Evolutionary conservation across 1,140 invertebrate genomes (phyloP).

Genomic region (Camponotus pennsylvanicus): DNA sequence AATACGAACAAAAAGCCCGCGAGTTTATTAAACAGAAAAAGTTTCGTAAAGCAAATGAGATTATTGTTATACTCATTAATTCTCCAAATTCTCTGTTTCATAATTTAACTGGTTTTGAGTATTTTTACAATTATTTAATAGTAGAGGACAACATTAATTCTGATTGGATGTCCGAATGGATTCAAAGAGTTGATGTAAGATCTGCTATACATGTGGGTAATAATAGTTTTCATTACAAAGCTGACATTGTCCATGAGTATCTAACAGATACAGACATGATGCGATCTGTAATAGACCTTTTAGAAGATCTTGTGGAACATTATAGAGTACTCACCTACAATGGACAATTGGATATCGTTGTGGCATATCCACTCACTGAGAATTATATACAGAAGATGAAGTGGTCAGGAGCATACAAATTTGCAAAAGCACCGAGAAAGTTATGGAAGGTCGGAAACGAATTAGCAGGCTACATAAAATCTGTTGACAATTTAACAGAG

Average conservation of each 20-base stretch:
- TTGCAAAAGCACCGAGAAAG: constrained; percentile 87
- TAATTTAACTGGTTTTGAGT: too few relatives aligned
- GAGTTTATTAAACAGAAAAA: too few relatives aligned
- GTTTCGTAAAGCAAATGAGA: too few relatives aligned
- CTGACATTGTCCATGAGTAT: constrained; percentile 88
- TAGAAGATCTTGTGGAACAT: constrained; percentile 89
- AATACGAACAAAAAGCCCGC: too few relatives aligned
- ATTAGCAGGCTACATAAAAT: constrained; percentile 92
- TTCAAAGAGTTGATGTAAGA: too few relatives aligned
- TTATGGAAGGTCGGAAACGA: constrained; percentile 90
- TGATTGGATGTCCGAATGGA: too few relatives aligned
- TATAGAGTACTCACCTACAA: constrained; percentile 93
- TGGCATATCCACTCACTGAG: constrained; percentile 92
- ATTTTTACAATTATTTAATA: too few relatives aligned
- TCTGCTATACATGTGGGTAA: constrained; percentile 94
- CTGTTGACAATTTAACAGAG: constrained; percentile 91
- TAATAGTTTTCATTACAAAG: constrained; percentile 88
- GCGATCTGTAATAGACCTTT: constrained; percentile 92
- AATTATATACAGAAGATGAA: constrained; percentile 90
- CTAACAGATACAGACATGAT: constrained; percentile 93
- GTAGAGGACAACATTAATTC: too few relatives aligned
- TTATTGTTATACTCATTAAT: too few relatives aligned
- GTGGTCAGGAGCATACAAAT: constrained; percentile 89
- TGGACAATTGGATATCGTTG: constrained; percentile 95
- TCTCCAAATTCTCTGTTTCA: too few relatives aligned